Evolutionary conservation across 64 coral and sea anemone species (phyloP), one percentile per base, ranked within the genome.

Genomic region (Orbicella faveolata): DNA sequence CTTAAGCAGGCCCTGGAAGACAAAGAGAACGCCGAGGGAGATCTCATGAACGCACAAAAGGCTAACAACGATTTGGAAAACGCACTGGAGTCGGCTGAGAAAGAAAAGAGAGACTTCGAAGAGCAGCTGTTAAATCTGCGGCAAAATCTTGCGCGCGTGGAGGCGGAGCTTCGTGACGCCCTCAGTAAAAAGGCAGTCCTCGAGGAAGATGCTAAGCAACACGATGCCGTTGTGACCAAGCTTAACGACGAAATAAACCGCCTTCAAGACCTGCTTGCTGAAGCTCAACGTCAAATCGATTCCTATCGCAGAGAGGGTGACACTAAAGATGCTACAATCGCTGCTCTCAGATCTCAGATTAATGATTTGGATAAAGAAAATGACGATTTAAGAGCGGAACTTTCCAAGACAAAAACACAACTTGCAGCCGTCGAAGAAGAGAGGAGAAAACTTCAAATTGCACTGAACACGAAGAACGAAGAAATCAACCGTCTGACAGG

Each of bases 181-280:
- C 65, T 82, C 18, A 97, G 87, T 75, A 89, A 83, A 67, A 88
- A 88, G 33, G 80, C 88, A 39, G 95, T 94, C 39, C 78, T 97
- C 14, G 95, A 90, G 67, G 95, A 97, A 88, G 95, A 97, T 66
- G 76, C 95, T 52, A 97, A 97, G 65, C 88, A 83, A 39, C 95
- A 97, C 77, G 79, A 90, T 21, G 61, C 88, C 6, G 84, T 88
- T 48, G 95, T 97, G 23, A 78, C 75, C 48, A 97, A 97, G 44
- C 83, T 97, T 4, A 92, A 90, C 80, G 95, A 97, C 59, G 95
- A 97, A 20, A 83, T 97, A 12, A 89, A 90, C 11, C 95, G 92
- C 33, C 82, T 97, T 20, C 94, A 97, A 70, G 87, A 87, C 21
- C 87, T 83, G 51, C 84, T 97, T 18, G 81, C 82, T 61, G 95